phyloP scores from a whole-genome alignment of 2,113 vertebrate genomes.

The Nothobranchius furzeri region DNA sequence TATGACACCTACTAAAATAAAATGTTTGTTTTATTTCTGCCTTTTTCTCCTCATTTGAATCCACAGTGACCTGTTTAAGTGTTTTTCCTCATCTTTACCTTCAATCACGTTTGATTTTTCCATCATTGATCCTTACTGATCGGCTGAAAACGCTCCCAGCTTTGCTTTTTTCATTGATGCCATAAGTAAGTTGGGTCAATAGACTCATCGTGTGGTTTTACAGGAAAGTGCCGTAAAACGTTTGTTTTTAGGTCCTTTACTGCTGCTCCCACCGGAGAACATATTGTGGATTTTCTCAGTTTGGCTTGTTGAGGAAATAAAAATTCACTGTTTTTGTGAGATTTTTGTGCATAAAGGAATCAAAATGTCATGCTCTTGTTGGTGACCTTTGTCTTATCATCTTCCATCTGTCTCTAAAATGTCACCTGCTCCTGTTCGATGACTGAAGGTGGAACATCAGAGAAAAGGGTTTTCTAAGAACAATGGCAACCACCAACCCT shows the following conservation, averaged over 20 bases:
- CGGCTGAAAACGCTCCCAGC: slow-evolving; percentile 36
- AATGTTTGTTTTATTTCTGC: background rate
- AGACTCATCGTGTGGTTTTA: slow-evolving; percentile 29
- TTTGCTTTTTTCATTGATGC: slow-evolving; percentile 51
- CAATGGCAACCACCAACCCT: slow-evolving; percentile 46
- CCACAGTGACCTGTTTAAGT: too few species aligned
- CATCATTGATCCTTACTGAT: slow-evolving; percentile 24
- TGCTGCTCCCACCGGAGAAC: background rate
- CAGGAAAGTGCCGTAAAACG: background rate
- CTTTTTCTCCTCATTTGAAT: background rate
- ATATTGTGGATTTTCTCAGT: rapidly evolving
- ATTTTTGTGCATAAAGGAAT: slow-evolving; percentile 4
- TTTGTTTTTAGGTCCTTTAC: slow-evolving; percentile 3
- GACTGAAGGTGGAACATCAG: slow-evolving; percentile 30
- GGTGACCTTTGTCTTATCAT: slow-evolving; percentile 14
- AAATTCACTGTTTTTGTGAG: too few species aligned
- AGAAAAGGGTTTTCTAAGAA: slow-evolving; percentile 28
- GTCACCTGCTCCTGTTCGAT: slow-evolving; percentile 15
- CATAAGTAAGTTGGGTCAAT: slow-evolving; percentile 47
- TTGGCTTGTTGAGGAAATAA: background rate
- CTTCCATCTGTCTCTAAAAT: slow-evolving; percentile 10
- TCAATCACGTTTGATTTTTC: background rate
- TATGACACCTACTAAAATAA: background rate
- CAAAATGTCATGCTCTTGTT: background rate
- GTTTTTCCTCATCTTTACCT: background rate